Evolutionary conservation across 2,113 vertebrate genomes (phyloP), one percentile per base, ranked within the genome.

Genomic region (Otolemur garnettii): DNA sequence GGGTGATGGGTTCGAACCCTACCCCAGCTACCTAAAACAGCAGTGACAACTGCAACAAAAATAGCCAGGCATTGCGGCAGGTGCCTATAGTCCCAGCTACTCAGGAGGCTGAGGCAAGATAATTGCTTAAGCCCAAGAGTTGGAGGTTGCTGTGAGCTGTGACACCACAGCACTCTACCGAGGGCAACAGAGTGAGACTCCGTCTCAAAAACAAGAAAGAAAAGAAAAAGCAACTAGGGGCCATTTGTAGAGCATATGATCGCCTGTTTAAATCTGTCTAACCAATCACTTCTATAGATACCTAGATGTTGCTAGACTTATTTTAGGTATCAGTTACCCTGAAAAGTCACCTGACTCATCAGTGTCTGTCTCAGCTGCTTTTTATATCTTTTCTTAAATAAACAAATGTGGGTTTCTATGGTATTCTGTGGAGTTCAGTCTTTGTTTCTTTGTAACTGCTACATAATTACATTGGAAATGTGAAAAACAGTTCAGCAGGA

Each of bases 401-500:
- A 98, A 94, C 90, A 97, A 98, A 96, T 84, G 93, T 87, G 69
- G 64, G 92, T 97, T 96, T 96, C 95, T 96, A 71, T 64, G 97
- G 91, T 94, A 97, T 95, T 96, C 88, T 96, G 84, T 57, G 90
- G 96, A 98, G 96, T 91, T 92, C 96, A 96, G 92, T 79, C 92
- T 98, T 98, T 98, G 92, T 98, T 98, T 98, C 98, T 97, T 94
- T 90, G 95, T 95, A 98, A 98, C 96, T 97, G 97, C 91, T 93
- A 96, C 97, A 98, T 97, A 98, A 98, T 98, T 98, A 93, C 98
- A 97, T 96, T 98, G 97, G 84, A 97, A 98, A 98, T 96, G 93
- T 83, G n/a, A 96, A 98, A 98, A 98, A 96, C 72, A 95, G 91
- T 97, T 97, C 97, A 98, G 96, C 95, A 97, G 98, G 97, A 98